Percentiles rank a stretch among this genome's conserved stretches.
Conservation (phyloP, 2,113 vertebrate species). For the Crypturellus undulatus region DNA sequence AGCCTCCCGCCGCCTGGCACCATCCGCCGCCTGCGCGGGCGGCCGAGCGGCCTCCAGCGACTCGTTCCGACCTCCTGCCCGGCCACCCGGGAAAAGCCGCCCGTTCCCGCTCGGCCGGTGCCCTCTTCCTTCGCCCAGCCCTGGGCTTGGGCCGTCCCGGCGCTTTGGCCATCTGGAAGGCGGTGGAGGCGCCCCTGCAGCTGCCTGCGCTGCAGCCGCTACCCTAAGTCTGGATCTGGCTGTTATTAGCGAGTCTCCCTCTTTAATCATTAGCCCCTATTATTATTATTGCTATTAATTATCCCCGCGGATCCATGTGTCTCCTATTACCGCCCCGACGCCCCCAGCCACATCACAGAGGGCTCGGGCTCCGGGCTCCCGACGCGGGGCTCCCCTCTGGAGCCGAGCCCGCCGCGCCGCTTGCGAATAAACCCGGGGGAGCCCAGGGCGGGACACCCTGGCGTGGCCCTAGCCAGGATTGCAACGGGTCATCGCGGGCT, state of each 20-base stretch:
- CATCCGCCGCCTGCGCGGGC: neutral
- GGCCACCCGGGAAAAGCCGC: no score
- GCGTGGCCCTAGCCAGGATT: neutral
- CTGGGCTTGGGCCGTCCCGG: neutral
- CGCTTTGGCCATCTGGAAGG: neutral
- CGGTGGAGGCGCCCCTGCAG: neutral
- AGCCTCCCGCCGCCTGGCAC: neutral
- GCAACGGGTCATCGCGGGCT: neutral
- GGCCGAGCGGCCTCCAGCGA: neutral
- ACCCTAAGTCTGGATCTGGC: neutral
- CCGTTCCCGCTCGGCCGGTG: neutral
- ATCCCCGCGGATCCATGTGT: neutral
- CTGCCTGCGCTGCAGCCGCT: neutral
- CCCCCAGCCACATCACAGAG: neutral
- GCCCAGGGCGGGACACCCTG: neutral
- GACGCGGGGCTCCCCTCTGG: neutral
- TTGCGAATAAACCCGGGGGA: neutral
- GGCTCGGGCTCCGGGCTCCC: neutral
- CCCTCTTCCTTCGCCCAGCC: neutral
- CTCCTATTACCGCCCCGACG: neutral
- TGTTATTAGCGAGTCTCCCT: neutral
- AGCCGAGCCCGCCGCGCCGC: neutral
- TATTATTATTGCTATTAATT: slow-evolving; percentile 13
- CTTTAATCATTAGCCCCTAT: neutral
- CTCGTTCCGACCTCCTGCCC: neutral